Evolutionary conservation across 1,140 invertebrate genomes (phyloP).

Genomic region (Probaryconus sp.): DNA sequence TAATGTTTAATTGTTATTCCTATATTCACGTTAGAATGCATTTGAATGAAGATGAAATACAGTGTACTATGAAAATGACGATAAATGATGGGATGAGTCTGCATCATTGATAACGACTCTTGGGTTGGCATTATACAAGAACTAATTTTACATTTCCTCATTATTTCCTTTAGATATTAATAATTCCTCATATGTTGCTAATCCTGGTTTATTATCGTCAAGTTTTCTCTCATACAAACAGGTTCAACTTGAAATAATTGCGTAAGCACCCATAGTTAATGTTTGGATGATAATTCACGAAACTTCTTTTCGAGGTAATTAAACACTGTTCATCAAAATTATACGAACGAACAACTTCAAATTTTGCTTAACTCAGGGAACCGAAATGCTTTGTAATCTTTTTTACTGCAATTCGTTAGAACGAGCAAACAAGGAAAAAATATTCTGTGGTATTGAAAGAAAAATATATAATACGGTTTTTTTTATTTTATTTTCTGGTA

Average conservation of each 20-base stretch:
- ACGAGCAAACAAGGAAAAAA: too few species aligned
- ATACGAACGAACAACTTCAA: constrained; percentile 13
- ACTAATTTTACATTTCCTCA: constrained; percentile 24
- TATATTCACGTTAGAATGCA: constrained; percentile 15
- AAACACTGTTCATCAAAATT: background rate
- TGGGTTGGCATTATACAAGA: constrained; percentile 13
- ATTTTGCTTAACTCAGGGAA: too few species aligned
- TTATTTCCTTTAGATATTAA: constrained; percentile 16
- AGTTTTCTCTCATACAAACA: constrained; percentile 21
- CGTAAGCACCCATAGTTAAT: constrained; percentile 5
- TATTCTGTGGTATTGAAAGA: too few species aligned
- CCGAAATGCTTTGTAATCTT: too few species aligned
- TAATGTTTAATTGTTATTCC: constrained; percentile 40
- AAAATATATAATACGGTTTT: too few species aligned
- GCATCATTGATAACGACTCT: constrained; percentile 14
- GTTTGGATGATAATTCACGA: constrained; percentile 9
- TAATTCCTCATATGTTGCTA: constrained; percentile 22
- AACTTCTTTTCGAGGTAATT: constrained; percentile 5
- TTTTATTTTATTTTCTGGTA: too few species aligned
- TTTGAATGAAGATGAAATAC: constrained; percentile 29
- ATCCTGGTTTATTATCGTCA: constrained; percentile 19
- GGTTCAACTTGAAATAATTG: constrained; percentile 11
- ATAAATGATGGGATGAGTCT: constrained; percentile 17
- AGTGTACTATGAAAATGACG: constrained; percentile 12
- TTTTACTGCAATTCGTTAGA: too few species aligned